Base-by-base conservation (phyloP, 2,888 invertebrate species). In the Drosophila testacea region DNA sequence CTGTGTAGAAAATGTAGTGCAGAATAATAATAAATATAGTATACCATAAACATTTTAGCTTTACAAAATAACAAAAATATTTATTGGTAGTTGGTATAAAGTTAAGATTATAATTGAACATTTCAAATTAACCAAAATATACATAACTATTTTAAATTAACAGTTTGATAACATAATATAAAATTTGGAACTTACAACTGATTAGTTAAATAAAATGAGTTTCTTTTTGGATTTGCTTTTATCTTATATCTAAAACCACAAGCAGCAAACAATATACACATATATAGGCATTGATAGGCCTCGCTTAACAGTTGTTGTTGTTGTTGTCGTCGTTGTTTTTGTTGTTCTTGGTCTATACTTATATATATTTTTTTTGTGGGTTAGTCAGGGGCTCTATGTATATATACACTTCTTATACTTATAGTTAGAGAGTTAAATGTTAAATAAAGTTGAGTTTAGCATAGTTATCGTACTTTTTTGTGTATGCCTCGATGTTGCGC, bases 401-500 rank as follows among this genome's bases (percentile, higher is more conserved):
- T 9, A 36, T 9, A 22, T 9, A 36, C 28, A 13, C 6, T 27
- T 38, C 42, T 61, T 41, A 59, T 46, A 28, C 2, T 11, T 11
- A 46, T 56, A 41, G 5, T 11, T 34, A 34, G 34, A 22, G 4
- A 34, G 48, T 50, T 50, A 4, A 27, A 36, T 0, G 9, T 36
- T 3, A 36, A 11, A 4, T 27, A 6, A 2, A 27, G 51, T 56
- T 27, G 50, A 56, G 39, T 63, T 57, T 67, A 57, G 50, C 30
- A 28, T 48, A 48, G 47, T 48, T 48, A 48, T 55, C 78, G 64
- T 76, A 79, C 79, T 74, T 77, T 77, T 69, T 69, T 69, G 62
- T 74, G 65, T 77, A 66, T 77, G 79, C 74, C 76, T 77, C 69
- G 61, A 52, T 69, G 62, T 67, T 71, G 73, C 67, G 77, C 63